These are phyloP conservation scores for Myotis lucifugus DNA, from an alignment of 2,113 vertebrate genomes.

Conservation along the genomic window DNA sequence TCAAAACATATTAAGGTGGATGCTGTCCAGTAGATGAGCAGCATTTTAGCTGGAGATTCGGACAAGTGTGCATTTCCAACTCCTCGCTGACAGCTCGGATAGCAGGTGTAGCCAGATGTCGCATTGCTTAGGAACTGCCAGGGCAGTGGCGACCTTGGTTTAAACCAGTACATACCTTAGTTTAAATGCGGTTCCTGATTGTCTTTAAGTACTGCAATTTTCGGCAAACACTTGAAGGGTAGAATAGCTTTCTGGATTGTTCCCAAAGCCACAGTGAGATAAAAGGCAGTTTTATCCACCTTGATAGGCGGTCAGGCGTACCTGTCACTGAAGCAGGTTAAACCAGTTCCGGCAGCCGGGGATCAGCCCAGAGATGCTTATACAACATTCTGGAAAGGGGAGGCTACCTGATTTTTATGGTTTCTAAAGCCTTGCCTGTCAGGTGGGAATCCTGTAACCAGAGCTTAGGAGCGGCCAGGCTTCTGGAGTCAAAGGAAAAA, in stretches of 20 bases:
- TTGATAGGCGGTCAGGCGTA: not conserved
- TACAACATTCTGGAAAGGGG: not conserved
- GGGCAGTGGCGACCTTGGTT: not conserved
- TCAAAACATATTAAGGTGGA: not conserved
- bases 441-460: not conserved
- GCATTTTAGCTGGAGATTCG: not conserved
- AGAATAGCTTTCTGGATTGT: not conserved
- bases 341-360: slow-evolving; percentile 47
- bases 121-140: not conserved
- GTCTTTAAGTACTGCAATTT: not conserved
- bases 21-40: not conserved
- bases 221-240: slow-evolving; percentile 13
- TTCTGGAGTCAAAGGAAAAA: not conserved
- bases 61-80: not conserved
- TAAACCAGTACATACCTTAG: not conserved
- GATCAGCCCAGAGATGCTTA: not conserved
- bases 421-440: not conserved
- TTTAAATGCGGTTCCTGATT: not conserved
- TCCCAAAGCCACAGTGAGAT: slow-evolving; percentile 15
- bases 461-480: not conserved
- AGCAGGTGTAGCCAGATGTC: not conserved
- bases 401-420: not conserved
- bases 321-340: slow-evolving; percentile 4
- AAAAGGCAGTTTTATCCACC: not conserved
- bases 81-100: rapidly evolving